A percentile compares a stretch with the other conserved stretches of the same genome.
These are phyloP conservation scores for Pardalotus punctatus DNA, from an alignment of 2,113 vertebrate genomes.

Conservation along the genomic window DNA sequence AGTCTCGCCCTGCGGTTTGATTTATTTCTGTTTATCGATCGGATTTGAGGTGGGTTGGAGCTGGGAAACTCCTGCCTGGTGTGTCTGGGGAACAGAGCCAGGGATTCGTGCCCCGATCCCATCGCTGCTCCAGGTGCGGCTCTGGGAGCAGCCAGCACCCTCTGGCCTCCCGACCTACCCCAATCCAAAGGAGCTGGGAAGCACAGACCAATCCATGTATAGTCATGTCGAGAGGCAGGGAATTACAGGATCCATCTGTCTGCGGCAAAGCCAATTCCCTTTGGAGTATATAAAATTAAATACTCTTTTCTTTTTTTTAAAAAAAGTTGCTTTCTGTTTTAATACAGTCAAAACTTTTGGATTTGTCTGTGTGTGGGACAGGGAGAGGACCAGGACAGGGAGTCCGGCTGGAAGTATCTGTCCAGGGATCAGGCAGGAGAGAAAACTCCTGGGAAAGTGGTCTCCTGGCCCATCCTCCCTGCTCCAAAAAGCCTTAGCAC, in stretches of 20 bases:
- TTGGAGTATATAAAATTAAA: not conserved
- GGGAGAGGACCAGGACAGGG: not conserved
- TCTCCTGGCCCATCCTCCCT: not conserved
- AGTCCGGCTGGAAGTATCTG: no score
- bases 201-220: constrained; percentile 2
- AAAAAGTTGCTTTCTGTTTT: not conserved
- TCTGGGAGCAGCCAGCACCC: not conserved
- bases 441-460: not conserved
- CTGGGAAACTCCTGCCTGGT: not conserved
- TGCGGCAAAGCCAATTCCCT: constrained; percentile 37
- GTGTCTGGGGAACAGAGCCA: not conserved
- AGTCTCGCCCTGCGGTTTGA: not conserved
- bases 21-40: not conserved
- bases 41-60: not conserved
- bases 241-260: not conserved
- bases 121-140: not conserved
- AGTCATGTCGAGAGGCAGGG: not conserved
- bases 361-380: not conserved
- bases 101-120: not conserved
- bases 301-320: not conserved
- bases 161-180: not conserved
- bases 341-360: not conserved
- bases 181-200: not conserved
- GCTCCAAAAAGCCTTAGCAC: not conserved
- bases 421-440: not conserved